These are phyloP conservation scores for Cylindroiulus punctatus DNA, from an alignment of 2,888 invertebrate species.

Conservation along the genomic window DNA sequence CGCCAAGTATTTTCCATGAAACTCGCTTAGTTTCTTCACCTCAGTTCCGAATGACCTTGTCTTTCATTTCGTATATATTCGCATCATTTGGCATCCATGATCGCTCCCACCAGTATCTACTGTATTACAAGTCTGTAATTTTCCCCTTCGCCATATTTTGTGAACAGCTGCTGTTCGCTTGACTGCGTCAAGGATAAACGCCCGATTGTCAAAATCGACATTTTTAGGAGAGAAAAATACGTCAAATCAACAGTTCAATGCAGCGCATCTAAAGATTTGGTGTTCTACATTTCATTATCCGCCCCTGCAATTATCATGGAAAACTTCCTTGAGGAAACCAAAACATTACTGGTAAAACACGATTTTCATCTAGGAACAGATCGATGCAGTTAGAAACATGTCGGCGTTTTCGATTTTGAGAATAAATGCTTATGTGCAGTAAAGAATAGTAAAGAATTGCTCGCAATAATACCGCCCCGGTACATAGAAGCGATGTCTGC, in stretches of 20 bases:
- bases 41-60: conserved; percentile 5
- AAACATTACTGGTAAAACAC: conserved; percentile 13
- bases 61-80: neutral
- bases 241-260: neutral
- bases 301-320: conserved; percentile 8
- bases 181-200: neutral
- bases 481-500: neutral
- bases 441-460: too few species aligned
- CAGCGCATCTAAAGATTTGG: neutral
- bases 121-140: too few species aligned
- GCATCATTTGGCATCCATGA: conserved; percentile 46
- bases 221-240: neutral
- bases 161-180: conserved; percentile 20
- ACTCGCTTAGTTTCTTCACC: neutral
- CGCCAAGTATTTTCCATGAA: neutral
- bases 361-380: neutral
- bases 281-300: neutral
- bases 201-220: neutral
- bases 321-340: conserved; percentile 37
- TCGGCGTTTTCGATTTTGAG: neutral
- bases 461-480: too few species aligned
- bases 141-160: conserved; percentile 18
- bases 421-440: neutral
- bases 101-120: neutral
- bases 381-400: neutral